These are phyloP conservation scores for Dipodomys ordii DNA, from an alignment of 2,113 vertebrate genomes.

Conservation along the genomic window DNA sequence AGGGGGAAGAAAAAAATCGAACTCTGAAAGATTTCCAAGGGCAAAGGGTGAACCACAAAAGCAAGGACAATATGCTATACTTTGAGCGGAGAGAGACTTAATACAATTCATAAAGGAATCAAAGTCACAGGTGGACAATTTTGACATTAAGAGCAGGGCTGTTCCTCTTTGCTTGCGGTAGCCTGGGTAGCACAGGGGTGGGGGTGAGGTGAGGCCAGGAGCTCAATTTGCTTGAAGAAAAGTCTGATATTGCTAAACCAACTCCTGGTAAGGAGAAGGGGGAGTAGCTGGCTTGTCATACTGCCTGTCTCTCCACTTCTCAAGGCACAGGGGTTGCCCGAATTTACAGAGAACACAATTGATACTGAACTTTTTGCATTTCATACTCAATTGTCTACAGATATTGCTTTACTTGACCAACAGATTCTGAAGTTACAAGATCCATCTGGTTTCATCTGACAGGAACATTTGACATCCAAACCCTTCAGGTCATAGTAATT, in stretches of 20 bases:
- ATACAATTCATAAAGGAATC: not conserved
- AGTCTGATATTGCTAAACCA: conserved; percentile 1
- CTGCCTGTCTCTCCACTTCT: not conserved
- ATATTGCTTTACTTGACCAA: not conserved
- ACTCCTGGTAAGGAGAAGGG: not conserved
- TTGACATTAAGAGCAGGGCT: not conserved
- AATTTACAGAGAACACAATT: not conserved
- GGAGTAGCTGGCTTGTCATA: not conserved
- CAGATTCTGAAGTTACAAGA: not conserved
- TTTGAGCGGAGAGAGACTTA: not conserved
- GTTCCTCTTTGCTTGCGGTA: not conserved
- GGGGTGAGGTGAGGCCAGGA: not conserved
- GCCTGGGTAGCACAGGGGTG: not conserved
- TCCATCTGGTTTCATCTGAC: not conserved
- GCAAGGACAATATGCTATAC: not conserved
- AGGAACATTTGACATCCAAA: conserved; percentile 6
- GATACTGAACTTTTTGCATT: not conserved
- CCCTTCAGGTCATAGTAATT: not conserved
- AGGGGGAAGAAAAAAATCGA: accelerated
- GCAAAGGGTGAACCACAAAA: not conserved
- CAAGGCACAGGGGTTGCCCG: not conserved
- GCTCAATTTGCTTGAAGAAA: not conserved
- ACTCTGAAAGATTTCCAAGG: conserved; percentile 33
- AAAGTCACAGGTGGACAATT: not conserved
- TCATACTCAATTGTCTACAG: not conserved